Conservation (phyloP, 2,888 invertebrate species). For the Pyrrhopygopsis socrates region DNA sequence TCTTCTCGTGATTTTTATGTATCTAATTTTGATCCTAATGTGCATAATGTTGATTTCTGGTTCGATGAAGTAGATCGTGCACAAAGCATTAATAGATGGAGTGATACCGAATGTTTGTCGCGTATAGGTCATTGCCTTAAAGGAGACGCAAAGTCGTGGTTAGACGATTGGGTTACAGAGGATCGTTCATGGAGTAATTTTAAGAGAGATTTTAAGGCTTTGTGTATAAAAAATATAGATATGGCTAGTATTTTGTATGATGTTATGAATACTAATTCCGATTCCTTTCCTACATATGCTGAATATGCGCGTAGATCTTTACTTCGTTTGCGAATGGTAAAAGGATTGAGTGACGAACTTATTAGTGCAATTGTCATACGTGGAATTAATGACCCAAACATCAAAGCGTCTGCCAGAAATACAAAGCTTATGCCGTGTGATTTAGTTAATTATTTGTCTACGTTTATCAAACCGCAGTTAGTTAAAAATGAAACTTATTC, state of each 20-base stretch:
- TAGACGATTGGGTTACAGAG: slow-evolving; percentile 80
- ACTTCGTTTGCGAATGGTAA: slow-evolving; percentile 78
- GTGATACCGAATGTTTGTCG: slow-evolving; percentile 71
- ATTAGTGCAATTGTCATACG: slow-evolving; percentile 69
- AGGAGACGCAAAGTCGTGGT: slow-evolving; percentile 79
- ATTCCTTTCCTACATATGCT: slow-evolving; percentile 79
- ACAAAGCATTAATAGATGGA: slow-evolving; percentile 66
- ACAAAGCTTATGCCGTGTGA: slow-evolving; percentile 66
- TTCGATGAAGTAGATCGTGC: slow-evolving; percentile 82
- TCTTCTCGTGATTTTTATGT: slow-evolving; percentile 16
- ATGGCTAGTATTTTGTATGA: slow-evolving; percentile 76
- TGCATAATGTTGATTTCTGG: slow-evolving; percentile 81
- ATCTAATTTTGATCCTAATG: slow-evolving; percentile 80
- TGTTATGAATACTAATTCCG: slow-evolving; percentile 78
- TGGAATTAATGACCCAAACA: slow-evolving; percentile 71
- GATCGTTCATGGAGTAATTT: slow-evolving; percentile 82
- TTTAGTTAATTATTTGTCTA: slow-evolving; percentile 80
- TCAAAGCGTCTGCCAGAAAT: slow-evolving; percentile 82
- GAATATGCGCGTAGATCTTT: slow-evolving; percentile 85
- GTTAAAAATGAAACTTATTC: too few species aligned
- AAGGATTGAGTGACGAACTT: slow-evolving; percentile 82
- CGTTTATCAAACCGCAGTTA: slow-evolving; percentile 71
- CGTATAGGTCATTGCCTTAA: slow-evolving; percentile 69
- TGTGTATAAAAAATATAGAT: slow-evolving; percentile 78
- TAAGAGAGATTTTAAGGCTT: slow-evolving; percentile 77